A percentile compares a stretch with the other conserved stretches of the same genome.
phyloP scores from a whole-genome alignment of 2,113 vertebrate genomes.

The Lucifuga dentata region DNA sequence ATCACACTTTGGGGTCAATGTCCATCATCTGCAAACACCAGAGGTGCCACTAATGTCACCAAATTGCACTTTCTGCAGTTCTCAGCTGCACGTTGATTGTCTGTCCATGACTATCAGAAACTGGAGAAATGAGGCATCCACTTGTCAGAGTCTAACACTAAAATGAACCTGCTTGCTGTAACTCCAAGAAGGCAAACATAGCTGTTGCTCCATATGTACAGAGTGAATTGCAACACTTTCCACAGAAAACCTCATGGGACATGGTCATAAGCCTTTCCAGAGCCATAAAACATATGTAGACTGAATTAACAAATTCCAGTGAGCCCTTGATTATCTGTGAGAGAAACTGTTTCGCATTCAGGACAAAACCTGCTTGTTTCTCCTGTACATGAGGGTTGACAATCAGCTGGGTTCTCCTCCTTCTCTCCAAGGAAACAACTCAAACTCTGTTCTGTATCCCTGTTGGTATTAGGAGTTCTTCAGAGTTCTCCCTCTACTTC shows the following conservation, averaged over 20 bases:
- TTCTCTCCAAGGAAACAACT: not conserved
- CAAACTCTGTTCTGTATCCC: no score
- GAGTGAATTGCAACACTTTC: not conserved
- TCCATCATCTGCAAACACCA: slow-evolving; percentile 24
- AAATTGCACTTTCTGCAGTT: slow-evolving; percentile 1
- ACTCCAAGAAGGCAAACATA: no score
- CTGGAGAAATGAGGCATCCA: no score
- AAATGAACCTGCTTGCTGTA: no score
- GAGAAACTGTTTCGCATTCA: no score
- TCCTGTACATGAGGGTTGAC: not conserved
- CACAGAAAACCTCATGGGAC: not conserved
- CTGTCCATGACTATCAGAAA: no score
- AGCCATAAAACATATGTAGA: not conserved
- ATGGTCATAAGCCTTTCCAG: not conserved
- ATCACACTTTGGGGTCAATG: no score
- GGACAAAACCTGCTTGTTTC: not conserved
- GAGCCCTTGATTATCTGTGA: not conserved
- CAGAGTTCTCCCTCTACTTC: no score
- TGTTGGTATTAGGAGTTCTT: no score
- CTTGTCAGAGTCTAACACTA: no score
- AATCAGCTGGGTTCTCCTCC: not conserved
- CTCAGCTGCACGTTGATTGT: not conserved
- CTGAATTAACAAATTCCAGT: slow-evolving; percentile 7
- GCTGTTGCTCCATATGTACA: no score
- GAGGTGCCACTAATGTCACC: slow-evolving; percentile 28